phyloP scores from a whole-genome alignment of 2,888 invertebrate species.

The Falcaria lacertinaria region DNA sequence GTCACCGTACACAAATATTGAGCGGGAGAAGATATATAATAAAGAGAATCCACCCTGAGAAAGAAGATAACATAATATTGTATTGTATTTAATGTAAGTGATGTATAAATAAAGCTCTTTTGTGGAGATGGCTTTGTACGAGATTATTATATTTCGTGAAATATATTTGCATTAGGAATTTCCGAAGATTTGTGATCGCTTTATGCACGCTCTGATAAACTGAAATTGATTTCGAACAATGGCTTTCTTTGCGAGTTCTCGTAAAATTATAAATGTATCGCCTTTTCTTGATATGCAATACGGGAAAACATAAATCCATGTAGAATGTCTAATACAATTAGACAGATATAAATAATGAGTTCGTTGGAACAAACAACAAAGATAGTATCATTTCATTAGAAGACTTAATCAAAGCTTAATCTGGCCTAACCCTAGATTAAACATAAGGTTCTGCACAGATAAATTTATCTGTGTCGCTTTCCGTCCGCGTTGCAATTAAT shows the following conservation, averaged over 20 bases:
- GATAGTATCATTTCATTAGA: no score
- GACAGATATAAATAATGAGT: neutral
- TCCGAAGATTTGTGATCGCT: slow-evolving; percentile 7
- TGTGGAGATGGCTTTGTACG: no score
- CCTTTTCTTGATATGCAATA: neutral
- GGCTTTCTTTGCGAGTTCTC: neutral
- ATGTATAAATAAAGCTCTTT: neutral
- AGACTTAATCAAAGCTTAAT: neutral
- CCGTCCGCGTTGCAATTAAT: neutral
- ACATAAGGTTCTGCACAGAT: neutral
- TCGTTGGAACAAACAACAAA: neutral
- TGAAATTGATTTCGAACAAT: neutral
- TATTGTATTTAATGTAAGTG: neutral
- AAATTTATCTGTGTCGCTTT: neutral
- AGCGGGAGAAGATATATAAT: no score
- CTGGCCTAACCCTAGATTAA: neutral
- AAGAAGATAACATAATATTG: neutral
- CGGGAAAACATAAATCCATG: neutral
- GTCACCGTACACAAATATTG: neutral
- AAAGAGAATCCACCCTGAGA: neutral
- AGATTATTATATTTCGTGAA: no score
- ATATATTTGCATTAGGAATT: slow-evolving; percentile 3
- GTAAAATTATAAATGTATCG: neutral
- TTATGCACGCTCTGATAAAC: slow-evolving; percentile 1
- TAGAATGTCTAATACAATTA: no score